Conservation (phyloP, 1,140 invertebrate species). For the Drosophila watanabei region DNA sequence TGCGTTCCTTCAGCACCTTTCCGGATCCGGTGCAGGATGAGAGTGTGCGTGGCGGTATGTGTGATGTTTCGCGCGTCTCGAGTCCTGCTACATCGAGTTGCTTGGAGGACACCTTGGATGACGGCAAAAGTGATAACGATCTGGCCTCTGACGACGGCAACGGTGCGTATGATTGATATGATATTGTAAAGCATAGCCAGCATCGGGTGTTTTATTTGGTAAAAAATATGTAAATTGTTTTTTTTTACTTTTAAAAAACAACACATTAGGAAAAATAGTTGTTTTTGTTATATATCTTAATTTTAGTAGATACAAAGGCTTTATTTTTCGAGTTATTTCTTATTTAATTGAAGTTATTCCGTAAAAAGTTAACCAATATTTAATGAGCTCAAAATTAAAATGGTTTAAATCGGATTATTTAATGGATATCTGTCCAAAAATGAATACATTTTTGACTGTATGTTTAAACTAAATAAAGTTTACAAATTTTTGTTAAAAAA, state of each 20-base stretch:
- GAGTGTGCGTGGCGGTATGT: constrained; percentile 24
- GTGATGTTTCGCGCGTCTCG: constrained; percentile 64
- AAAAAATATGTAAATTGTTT: neutral
- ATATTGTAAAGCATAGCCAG: neutral
- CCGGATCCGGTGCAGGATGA: constrained; percentile 37
- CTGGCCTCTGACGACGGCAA: constrained; percentile 78
- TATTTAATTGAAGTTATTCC: no score
- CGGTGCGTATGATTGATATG: constrained; percentile 61
- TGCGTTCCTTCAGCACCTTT: constrained; percentile 29
- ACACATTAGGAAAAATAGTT: no score
- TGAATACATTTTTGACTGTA: no score
- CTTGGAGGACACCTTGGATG: constrained; percentile 69
- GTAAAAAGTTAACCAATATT: no score
- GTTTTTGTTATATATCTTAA: neutral
- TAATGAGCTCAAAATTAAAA: no score
- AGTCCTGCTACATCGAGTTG: constrained; percentile 78
- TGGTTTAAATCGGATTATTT: no score
- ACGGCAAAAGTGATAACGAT: constrained; percentile 81
- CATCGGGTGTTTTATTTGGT: neutral
- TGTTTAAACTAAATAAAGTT: no score
- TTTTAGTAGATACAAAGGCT: no score
- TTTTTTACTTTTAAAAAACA: neutral
- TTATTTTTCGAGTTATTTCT: no score
- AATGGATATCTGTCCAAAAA: no score
- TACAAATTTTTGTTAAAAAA: no score